Percentiles rank a stretch among this genome's conserved stretches.
Evolutionary conservation across 2,113 vertebrate genomes (phyloP).

Genomic region (Tragelaphus strepsiceros): DNA sequence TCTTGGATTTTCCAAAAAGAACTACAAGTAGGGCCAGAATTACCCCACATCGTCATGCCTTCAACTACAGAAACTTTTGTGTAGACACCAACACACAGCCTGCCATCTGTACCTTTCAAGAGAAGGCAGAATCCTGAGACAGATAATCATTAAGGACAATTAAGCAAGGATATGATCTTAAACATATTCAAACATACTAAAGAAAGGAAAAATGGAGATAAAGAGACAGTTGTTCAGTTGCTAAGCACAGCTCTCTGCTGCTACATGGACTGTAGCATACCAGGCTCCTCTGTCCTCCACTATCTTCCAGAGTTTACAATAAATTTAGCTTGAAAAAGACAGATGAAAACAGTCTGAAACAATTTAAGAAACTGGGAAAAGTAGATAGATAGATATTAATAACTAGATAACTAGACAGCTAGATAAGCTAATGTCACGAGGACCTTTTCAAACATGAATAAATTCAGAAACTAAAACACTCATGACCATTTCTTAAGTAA

Average conservation of each 20-base stretch:
- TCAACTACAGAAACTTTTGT: neutral
- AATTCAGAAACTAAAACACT: neutral
- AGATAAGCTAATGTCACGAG: neutral
- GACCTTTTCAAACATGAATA: neutral
- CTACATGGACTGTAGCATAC: neutral
- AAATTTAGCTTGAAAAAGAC: neutral
- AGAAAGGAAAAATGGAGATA: neutral
- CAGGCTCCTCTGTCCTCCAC: neutral
- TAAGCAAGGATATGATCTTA: neutral
- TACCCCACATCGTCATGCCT: rapidly evolving
- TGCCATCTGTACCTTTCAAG: neutral
- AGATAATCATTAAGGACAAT: neutral
- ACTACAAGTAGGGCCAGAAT: neutral
- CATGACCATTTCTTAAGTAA: neutral
- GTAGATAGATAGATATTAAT: neutral
- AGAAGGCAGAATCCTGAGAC: neutral
- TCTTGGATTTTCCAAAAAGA: neutral
- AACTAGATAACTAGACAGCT: neutral
- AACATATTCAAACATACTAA: neutral
- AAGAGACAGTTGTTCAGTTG: neutral
- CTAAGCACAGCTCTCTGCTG: neutral
- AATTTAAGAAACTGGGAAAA: neutral
- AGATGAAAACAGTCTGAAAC: neutral
- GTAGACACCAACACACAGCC: neutral
- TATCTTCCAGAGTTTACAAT: neutral